Evolutionary conservation across 1,140 invertebrate genomes (phyloP), one percentile per base, ranked within the genome.

Genomic region (Philotrypesis tridentata): DNA sequence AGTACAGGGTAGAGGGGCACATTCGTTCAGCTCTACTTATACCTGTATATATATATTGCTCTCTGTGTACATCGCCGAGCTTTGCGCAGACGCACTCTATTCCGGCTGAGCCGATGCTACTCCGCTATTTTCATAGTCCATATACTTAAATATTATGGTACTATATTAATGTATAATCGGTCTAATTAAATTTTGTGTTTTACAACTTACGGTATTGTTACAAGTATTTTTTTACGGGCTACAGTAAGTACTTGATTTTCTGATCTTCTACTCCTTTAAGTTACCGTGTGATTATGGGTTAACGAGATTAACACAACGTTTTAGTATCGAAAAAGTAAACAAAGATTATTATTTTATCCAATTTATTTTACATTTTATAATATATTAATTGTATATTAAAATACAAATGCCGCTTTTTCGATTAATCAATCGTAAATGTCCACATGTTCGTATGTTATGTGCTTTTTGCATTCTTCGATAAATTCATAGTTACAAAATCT

Each of bases 381-480:
- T 76, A 80, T 78, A 84, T 83, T 81, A 74, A 74, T 68, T 78
- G 61, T 86, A 85, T 90, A 90, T 89, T 90, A 90, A 90, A 90
- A 90, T 89, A 90, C 88, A 90, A 90, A 89, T 89, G 87, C 87
- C 86, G 85, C 86, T 90, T 83, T 71, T 91, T 92, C 33, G 92
- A 91, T 82, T 92, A 92, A 12, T 90, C 92, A 77, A 92, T 91
- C 85, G 91, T 92, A 88, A 25, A 84, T 85, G 77, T 84, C 80
- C 11, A 25, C 74, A 55, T 61, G 8, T 74, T 77, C 71, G 61
- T 75, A 77, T 77, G 61, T 82, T 78, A 82, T 73, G 77, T 70
- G 48, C 48, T 77, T 31, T 68, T 37, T n/a, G 29, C 71, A 43
- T 43, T 78, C 65, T 65, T 72, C 48, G 60, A 21, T 27, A 65